Evolutionary conservation across 30 jellyfish, hydroid and myxozoan species (phyloP).

Genomic region (Hydractinia echinata): DNA sequence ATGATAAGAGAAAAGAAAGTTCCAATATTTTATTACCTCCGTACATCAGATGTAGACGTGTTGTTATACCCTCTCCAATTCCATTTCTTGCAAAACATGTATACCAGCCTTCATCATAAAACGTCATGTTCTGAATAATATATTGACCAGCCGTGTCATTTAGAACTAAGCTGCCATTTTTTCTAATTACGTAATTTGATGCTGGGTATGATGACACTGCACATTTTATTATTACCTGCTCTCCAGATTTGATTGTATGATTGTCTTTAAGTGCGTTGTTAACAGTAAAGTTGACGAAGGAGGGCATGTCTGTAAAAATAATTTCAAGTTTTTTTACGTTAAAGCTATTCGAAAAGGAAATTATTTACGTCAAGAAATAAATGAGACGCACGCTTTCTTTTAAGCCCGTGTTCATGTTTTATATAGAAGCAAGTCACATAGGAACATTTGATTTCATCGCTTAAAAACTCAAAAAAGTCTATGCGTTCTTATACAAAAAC

Average conservation of each 20-base stretch:
- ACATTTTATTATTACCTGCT: not conserved
- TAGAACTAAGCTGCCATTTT: not conserved
- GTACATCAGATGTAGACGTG: not conserved
- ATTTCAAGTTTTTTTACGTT: too few species aligned
- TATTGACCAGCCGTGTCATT: not conserved
- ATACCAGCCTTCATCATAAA: not conserved
- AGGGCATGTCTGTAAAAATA: too few species aligned
- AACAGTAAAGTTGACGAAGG: too few species aligned
- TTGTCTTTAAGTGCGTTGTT: not conserved
- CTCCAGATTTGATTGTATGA: not conserved
- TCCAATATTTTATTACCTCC: not conserved
- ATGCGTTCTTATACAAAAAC: too few species aligned
- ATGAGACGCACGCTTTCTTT: too few species aligned
- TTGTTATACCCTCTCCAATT: constrained; percentile 2
- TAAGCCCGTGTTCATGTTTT: too few species aligned
- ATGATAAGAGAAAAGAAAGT: too few species aligned
- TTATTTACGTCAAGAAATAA: too few species aligned
- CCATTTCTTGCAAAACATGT: not conserved
- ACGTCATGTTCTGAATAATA: not conserved
- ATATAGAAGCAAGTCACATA: too few species aligned
- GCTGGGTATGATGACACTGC: not conserved
- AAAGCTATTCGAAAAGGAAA: too few species aligned
- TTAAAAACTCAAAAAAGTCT: too few species aligned
- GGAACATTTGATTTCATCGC: too few species aligned
- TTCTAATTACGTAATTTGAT: not conserved